Conservation (phyloP, 2,113 vertebrate genomes). For the Sciurus niger region DNA sequence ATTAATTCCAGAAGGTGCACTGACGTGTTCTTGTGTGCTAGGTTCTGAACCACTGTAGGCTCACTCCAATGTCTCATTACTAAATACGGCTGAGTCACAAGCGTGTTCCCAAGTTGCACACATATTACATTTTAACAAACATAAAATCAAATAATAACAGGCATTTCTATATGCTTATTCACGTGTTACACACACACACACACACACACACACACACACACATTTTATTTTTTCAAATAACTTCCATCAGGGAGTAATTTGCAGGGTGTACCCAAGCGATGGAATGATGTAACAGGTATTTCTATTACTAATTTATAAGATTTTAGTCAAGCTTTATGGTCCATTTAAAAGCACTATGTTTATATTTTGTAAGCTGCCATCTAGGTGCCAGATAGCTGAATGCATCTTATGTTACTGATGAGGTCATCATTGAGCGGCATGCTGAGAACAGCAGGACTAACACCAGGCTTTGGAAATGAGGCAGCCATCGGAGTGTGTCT, state of each 20-base stretch:
- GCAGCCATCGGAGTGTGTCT: slow-evolving; percentile 30
- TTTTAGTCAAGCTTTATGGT: slow-evolving; percentile 74
- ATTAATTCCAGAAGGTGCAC: slow-evolving; percentile 40
- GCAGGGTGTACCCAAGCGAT: slow-evolving; percentile 41
- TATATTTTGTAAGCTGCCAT: slow-evolving; percentile 72
- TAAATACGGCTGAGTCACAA: background rate
- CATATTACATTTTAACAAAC: background rate
- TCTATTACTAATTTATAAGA: slow-evolving; percentile 75
- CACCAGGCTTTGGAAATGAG: slow-evolving; percentile 61
- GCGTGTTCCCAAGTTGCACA: background rate
- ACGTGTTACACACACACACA: background rate
- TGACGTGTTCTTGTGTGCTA: background rate
- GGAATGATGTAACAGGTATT: slow-evolving; percentile 69
- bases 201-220: background rate
- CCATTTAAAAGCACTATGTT: slow-evolving; percentile 76
- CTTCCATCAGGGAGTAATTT: slow-evolving; percentile 72
- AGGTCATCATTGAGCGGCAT: slow-evolving; percentile 70
- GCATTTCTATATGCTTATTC: background rate
- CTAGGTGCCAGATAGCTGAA: slow-evolving; percentile 75
- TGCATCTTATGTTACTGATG: slow-evolving; percentile 71
- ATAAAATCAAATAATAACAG: background rate
- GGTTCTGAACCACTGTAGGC: background rate
- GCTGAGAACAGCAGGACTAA: slow-evolving; percentile 75
- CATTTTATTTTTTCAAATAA: background rate
- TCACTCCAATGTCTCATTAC: background rate